These are phyloP conservation scores for Synergus japonicus DNA, from an alignment of 2,888 invertebrate genomes.

Conservation along the genomic window DNA sequence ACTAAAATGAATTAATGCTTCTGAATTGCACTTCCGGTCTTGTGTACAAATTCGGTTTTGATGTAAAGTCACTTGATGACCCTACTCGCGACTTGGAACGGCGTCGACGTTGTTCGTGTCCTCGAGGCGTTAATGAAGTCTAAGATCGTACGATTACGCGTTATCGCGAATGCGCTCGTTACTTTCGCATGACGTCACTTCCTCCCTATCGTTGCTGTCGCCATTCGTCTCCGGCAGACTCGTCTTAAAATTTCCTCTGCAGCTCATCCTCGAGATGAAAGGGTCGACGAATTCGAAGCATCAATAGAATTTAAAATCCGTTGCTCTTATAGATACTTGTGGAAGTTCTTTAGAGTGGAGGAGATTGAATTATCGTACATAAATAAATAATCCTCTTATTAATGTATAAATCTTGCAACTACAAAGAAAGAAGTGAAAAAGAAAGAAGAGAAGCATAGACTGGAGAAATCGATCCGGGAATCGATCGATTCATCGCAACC, in stretches of 20 bases:
- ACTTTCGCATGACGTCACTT: conserved; percentile 70
- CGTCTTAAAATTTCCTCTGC: conserved; percentile 48
- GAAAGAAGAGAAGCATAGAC: conserved; percentile 14
- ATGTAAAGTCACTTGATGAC: conserved; percentile 20
- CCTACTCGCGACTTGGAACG: conserved; percentile 62
- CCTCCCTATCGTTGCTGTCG: conserved; percentile 62
- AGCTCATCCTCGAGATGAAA: conserved; percentile 29
- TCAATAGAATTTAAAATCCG: conserved; percentile 43
- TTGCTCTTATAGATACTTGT: background rate
- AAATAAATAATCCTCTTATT: background rate
- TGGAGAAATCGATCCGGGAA: conserved; percentile 47
- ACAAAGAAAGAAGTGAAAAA: conserved; percentile 13
- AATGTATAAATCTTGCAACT: background rate
- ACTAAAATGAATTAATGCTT: conserved; percentile 1
- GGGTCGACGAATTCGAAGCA: conserved; percentile 21
- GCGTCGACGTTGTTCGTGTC: conserved; percentile 56
- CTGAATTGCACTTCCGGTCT: conserved; percentile 31
- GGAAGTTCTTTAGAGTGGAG: background rate
- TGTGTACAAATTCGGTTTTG: conserved; percentile 30
- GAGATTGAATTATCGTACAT: background rate
- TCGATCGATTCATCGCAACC: conserved; percentile 66
- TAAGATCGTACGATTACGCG: conserved; percentile 69
- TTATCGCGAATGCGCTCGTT: conserved; percentile 68
- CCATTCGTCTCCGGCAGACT: conserved; percentile 47
- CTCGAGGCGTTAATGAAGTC: conserved; percentile 62